These are phyloP conservation scores for Piprites chloris DNA, from an alignment of 2,113 vertebrate species.

Conservation along the genomic window DNA sequence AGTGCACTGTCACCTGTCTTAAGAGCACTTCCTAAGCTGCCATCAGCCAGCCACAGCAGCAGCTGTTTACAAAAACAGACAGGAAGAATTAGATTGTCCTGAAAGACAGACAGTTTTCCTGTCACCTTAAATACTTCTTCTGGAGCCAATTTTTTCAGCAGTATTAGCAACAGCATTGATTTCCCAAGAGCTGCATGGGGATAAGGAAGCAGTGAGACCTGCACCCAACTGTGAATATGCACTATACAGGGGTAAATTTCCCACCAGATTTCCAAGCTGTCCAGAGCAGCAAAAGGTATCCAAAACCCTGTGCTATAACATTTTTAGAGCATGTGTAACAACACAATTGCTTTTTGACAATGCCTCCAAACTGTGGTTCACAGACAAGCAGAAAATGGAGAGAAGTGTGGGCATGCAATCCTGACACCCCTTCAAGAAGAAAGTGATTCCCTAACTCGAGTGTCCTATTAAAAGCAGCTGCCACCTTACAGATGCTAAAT, in stretches of 20 bases:
- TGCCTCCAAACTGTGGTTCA: background rate
- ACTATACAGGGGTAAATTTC: background rate
- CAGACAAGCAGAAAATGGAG: background rate
- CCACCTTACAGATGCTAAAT: background rate
- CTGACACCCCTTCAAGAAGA: background rate
- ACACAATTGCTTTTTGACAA: background rate
- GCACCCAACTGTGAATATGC: background rate
- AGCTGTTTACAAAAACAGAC: constrained; percentile 16
- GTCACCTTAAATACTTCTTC: constrained; percentile 12
- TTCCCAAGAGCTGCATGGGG: background rate
- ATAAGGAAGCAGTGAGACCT: background rate
- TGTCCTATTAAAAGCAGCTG: background rate
- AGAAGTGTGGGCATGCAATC: background rate
- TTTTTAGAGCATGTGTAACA: background rate
- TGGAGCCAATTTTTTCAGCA: constrained; percentile 2
- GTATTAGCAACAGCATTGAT: background rate
- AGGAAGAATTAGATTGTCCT: background rate
- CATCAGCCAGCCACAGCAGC: constrained; percentile 27
- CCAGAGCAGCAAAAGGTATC: background rate
- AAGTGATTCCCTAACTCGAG: background rate
- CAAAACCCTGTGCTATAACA: background rate
- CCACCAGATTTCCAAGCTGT: background rate
- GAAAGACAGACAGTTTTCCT: background rate
- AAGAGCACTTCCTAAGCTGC: constrained; percentile 17
- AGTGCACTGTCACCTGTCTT: background rate